These are phyloP conservation scores for Empidonax alnorum DNA, from an alignment of 2,113 vertebrate genomes.

Conservation along the genomic window DNA sequence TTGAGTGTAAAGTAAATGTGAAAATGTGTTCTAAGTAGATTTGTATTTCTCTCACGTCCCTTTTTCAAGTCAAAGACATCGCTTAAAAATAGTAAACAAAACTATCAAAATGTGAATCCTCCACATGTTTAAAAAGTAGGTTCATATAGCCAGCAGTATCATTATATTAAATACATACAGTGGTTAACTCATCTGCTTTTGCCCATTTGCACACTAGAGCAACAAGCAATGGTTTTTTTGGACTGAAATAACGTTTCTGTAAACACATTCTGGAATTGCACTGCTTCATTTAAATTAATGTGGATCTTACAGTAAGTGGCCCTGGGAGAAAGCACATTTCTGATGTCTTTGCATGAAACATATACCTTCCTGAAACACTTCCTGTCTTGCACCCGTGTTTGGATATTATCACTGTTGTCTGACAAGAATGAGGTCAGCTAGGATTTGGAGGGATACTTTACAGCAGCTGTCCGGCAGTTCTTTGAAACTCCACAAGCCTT, in stretches of 20 bases:
- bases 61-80: background rate
- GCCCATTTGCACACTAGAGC: background rate
- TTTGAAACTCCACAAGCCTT: background rate
- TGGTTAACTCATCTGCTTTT: slow-evolving; percentile 6
- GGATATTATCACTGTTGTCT: slow-evolving; percentile 33
- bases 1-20: background rate
- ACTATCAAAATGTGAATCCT: background rate
- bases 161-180: background rate
- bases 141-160: background rate
- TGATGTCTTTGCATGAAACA: slow-evolving; percentile 51
- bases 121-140: background rate
- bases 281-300: background rate
- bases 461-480: slow-evolving; percentile 17
- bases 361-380: slow-evolving; percentile 29
- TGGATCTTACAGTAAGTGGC: background rate
- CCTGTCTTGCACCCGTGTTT: slow-evolving; percentile 21
- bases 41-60: background rate
- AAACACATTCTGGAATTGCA: slow-evolving; percentile 42
- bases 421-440: slow-evolving; percentile 59
- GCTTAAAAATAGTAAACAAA: background rate
- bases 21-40: background rate
- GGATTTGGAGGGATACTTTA: slow-evolving; percentile 26
- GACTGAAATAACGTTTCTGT: slow-evolving; percentile 34
- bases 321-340: background rate
- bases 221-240: background rate